Evolutionary conservation across 2,888 invertebrate genomes (phyloP).

Genomic region (Standfussiana lucernea): DNA sequence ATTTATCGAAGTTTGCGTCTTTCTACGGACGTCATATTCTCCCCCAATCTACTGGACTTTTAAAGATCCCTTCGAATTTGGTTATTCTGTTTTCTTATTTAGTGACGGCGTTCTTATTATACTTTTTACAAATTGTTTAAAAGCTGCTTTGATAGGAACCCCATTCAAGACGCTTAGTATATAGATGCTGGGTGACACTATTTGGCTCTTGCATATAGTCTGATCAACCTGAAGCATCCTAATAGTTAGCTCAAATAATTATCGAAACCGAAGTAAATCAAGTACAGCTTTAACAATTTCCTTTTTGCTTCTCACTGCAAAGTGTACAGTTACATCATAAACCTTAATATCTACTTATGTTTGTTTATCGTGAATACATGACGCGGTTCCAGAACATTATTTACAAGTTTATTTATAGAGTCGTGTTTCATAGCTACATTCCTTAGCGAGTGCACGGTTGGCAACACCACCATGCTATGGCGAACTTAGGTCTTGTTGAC

Average conservation of each 20-base stretch:
- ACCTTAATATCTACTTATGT: slow-evolving; percentile 29
- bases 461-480: slow-evolving; percentile 32
- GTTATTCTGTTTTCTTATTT: slow-evolving; percentile 3
- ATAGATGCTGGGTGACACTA: not conserved
- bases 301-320: not conserved
- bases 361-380: slow-evolving; percentile 49
- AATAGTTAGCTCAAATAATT: not conserved
- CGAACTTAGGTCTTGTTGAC: slow-evolving; percentile 13
- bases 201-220: not conserved
- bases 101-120: not conserved
- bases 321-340: slow-evolving; percentile 9
- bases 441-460: slow-evolving; percentile 29
- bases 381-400: slow-evolving; percentile 61
- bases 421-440: slow-evolving; percentile 48
- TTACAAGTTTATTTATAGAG: slow-evolving; percentile 61
- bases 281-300: not conserved
- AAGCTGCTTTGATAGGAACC: not conserved
- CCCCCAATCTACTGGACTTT: not conserved
- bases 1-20: slow-evolving; percentile 46
- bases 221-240: not conserved
- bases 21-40: slow-evolving; percentile 50
- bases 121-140: not conserved
- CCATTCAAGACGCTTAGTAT: not conserved
- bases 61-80: not conserved
- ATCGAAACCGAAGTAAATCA: not conserved